Base-by-base conservation (phyloP, 2,888 invertebrate genomes). In the Scaptomyza cyrtandrae region DNA sequence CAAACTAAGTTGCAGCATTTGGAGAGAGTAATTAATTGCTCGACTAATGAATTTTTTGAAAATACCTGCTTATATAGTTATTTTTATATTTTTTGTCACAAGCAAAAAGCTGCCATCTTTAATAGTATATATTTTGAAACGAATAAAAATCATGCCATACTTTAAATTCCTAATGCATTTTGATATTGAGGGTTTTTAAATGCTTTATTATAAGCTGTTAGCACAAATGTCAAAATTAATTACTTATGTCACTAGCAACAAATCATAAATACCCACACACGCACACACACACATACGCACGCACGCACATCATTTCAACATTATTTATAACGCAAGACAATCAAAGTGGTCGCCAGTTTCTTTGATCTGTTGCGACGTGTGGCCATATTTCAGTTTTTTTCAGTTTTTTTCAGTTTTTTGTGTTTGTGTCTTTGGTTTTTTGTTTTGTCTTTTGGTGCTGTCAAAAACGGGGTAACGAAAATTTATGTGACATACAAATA, bases 211-310 rank as follows among this genome's bases (percentile, higher is more conserved):
- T 75, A 76, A 86, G 70, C 85, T 85, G 86, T 89, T 89, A 75
- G 85, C 81, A 75, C 75, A 87, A 84, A 84, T 85, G 85, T 89
- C 85, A 88, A 61, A 75, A 77, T 78, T 82, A 83, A 89, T 86
- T 77, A 79, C 89, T 88, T 71, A 73, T 86, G 89, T 86, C 89
- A 89, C 66, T 62, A 61, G 66, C 70, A 71, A 85, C 79, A 88
- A 82, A 82, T 82, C 81, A 82, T 88, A 76, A 86, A 75, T 7
- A 16, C 16, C 10, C 14, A 14, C n/a, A n/a, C n/a, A n/a, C n/a
- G n/a, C n/a, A n/a, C n/a, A 39, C 14, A 39, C 7, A 14, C 6
- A 37, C 1, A 37, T 0, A n/a, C 13, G 6, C 13, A 66, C 55
- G 62, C 1, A n/a, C 13, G 6, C 13, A 66, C 55, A 66, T 58